Base-by-base conservation (phyloP, 2,113 vertebrate species). In the Chaetodon trifascialis region DNA sequence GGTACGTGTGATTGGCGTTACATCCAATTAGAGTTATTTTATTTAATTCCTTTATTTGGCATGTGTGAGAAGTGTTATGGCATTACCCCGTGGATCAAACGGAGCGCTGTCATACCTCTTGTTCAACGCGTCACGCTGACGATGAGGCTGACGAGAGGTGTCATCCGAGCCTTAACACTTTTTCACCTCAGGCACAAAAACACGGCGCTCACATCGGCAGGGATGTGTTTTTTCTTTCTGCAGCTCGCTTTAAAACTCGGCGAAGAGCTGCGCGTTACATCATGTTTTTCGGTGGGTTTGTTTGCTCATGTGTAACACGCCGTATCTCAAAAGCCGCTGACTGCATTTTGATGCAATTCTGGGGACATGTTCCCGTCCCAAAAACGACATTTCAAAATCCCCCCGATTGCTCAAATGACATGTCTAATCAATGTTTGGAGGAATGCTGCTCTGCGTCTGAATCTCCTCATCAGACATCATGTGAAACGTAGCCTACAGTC, bases 71-170 rank as follows among this genome's bases (percentile, higher is more conserved):
- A 21, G 60, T 30, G 63, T 17, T 62, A 49, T 49, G 23, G 30
- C 67, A 66, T n/a, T n/a, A 49, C 36, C 49, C 30, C 38, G 2
- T 16, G 0, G 63, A 87, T 82, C 71, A 66, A 60, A 85, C 66
- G 0, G 8, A 4, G 46, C 11, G 16, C 52, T 0, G 65, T 85
- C 82, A 69, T 64, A 56, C 74, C 40, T 75, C 42, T 60, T 89
- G 56, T 69, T 76, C 19, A 15, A 70, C 19, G 23, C 36, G 44
- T 65, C 56, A n/a, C 21, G 0, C 42, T 82, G 85, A 71, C 40
- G 1, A 34, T 77, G 23, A 74, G 14, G 46, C 25, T 25, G 34
- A 86, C 55, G 38, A 79, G 46, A 70, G 16, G n/a, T 49, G 2
- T 62, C 69, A 46, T 56, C 51, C 2, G 3, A 52, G 38, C 54